phyloP scores from a whole-genome alignment of 2,888 invertebrate genomes.

The Galerucella calmariensis region DNA sequence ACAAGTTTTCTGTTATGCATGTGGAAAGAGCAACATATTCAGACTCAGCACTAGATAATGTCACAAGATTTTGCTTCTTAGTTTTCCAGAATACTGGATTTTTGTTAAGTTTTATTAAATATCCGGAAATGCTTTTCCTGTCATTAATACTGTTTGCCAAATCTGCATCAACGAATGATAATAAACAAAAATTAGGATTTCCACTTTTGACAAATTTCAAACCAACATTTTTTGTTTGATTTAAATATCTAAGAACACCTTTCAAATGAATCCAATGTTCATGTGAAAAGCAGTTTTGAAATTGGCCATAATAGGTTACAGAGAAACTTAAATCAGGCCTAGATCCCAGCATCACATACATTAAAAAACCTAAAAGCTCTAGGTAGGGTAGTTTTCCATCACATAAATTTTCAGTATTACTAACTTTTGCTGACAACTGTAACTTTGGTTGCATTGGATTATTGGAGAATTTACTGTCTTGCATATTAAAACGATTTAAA shows the following conservation, averaged over 20 bases:
- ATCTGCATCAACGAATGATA: constrained; percentile 27
- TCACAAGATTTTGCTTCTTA: too few relatives aligned
- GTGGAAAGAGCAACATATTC: too few relatives aligned
- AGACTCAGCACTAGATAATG: too few relatives aligned
- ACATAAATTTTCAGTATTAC: too few relatives aligned
- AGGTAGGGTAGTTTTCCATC: too few relatives aligned
- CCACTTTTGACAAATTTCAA: constrained; percentile 34
- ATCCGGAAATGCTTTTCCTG: too few relatives aligned
- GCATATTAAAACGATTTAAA: too few relatives aligned
- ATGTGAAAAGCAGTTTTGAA: constrained; percentile 40
- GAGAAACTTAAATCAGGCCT: constrained; percentile 44
- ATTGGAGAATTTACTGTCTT: constrained; percentile 10
- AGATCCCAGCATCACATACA: constrained; percentile 27
- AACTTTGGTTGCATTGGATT: constrained; percentile 21
- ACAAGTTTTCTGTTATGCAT: too few relatives aligned
- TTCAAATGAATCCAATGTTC: constrained; percentile 42
- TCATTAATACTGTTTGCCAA: constrained; percentile 14
- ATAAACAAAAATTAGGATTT: constrained; percentile 6
- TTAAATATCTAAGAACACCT: constrained; percentile 28
- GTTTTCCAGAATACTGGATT: too few relatives aligned
- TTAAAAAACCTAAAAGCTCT: too few relatives aligned
- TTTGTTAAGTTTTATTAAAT: too few relatives aligned
- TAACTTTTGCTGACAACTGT: too few relatives aligned
- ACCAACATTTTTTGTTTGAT: neutral
- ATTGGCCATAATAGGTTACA: constrained; percentile 43